Conservation (phyloP, 2,888 invertebrate genomes). For the Poecilobothrus nobilitatus region DNA sequence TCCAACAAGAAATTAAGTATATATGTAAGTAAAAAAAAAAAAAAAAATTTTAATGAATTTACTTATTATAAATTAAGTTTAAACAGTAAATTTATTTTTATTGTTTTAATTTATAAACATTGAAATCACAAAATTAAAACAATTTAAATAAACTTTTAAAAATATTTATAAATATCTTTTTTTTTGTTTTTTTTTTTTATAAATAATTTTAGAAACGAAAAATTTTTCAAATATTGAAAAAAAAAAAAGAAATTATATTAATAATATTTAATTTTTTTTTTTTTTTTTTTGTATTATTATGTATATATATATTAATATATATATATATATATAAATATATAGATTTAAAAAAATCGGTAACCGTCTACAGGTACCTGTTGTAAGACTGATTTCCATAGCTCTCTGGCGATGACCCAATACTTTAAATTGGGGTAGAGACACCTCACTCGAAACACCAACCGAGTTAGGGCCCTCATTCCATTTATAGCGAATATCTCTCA, state of each 20-base stretch:
- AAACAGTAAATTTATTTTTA: not conserved
- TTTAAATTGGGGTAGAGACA: conserved; percentile 96
- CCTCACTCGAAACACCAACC: conserved; percentile 91
- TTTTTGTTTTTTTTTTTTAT: too few species aligned
- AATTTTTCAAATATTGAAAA: not conserved
- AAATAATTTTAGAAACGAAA: not conserved
- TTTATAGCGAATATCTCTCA: conserved; percentile 95
- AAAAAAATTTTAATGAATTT: too few species aligned
- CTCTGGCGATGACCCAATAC: conserved; percentile 93
- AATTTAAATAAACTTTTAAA: not conserved
- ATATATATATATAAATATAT: not conserved
- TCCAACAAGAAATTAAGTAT: too few species aligned
- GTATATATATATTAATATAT: too few species aligned
- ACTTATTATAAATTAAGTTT: too few species aligned
- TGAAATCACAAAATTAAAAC: not conserved
- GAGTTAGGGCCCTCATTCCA: conserved; percentile 94
- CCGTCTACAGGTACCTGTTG: conserved; percentile 75
- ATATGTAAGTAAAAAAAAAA: too few species aligned
- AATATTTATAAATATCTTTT: too few species aligned
- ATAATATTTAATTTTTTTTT: not conserved
- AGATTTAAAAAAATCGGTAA: conserved; percentile 39
- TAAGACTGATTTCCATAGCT: conserved; percentile 92
- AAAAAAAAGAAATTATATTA: not conserved
- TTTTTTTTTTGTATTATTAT: not conserved
- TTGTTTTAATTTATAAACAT: not conserved